Evolutionary conservation across 2,888 invertebrate species (phyloP), one percentile per base, ranked within the genome.

Genomic region (Chaitophorus viminalis): DNA sequence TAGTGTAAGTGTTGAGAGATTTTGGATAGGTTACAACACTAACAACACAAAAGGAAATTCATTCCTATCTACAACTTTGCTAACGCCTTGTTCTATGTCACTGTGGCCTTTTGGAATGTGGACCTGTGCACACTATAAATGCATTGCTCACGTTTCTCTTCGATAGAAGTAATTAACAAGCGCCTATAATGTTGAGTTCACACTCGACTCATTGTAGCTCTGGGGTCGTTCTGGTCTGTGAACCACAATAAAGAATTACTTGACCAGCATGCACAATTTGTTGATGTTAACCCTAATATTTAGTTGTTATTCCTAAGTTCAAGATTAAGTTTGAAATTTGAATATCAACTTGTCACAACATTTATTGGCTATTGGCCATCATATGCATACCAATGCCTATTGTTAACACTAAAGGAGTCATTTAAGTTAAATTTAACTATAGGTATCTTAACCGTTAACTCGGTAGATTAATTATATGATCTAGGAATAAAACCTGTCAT

Each of bases 401-500:
- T 83, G 84, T 84, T 84, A 68, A 84, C 11, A 11, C 46, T 46
- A 14, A 11, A 46, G 14, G 17, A 33, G 18, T 31, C 52, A 68
- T 77, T n/a, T 77, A 84, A 76, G 84, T 84, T 84, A 84, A 84
- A 68, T 84, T 84, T 84, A 84, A 76, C 76, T 52, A 25, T 29
- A 84, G 76, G 65, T 77, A 77, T 77, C n/a, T 39, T 25, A 68
- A 46, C 5, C n/a, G 9, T 77, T 65, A 6, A n/a, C 65, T 52
- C 46, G n/a, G 33, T 52, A 46, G 65, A 39, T 68, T 25, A 68
- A 68, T 76, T 17, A n/a, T 33, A 9, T 29, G 18, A 82, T 39
- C n/a, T 14, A 29, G 0, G 1, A 65, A 8, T 60, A 17, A 82
- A 14, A 52, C 31, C 21, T 82, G 11, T 36, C 17, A 3, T 39